These are phyloP conservation scores for Dendroctonus ponderosae DNA, from an alignment of 1,140 invertebrate species.

Conservation along the genomic window DNA sequence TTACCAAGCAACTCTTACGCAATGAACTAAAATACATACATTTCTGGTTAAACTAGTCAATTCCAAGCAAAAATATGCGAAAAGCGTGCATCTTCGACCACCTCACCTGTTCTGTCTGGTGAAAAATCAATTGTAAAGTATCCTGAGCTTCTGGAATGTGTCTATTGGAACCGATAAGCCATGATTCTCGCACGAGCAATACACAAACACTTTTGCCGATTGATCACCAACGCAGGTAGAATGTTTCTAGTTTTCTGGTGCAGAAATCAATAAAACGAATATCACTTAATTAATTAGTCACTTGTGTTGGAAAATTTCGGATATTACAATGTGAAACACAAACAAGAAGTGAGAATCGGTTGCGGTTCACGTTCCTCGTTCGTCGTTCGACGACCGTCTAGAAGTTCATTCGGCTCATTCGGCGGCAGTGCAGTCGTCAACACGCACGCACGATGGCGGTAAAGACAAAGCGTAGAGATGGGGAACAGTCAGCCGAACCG, in stretches of 20 bases:
- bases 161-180: constrained; percentile 16
- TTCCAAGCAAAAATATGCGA: no score
- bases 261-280: neutral
- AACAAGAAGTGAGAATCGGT: constrained; percentile 1
- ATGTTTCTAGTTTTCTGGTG: neutral
- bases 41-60: neutral
- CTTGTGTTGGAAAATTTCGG: no score
- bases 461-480: no score
- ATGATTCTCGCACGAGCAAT: constrained; percentile 1
- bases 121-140: constrained; percentile 21
- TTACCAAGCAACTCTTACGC: neutral
- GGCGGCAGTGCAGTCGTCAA: neutral
- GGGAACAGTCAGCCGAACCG: no score
- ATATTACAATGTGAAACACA: neutral
- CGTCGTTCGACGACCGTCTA: constrained; percentile 21
- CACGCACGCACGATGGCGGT: no score
- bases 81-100: no score
- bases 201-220: neutral
- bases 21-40: constrained; percentile 1
- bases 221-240: neutral
- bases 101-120: constrained; percentile 5
- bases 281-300: no score
- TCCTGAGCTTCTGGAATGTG: constrained; percentile 22
- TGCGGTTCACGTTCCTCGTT: constrained; percentile 5
- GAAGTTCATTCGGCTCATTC: constrained; percentile 3